Base-by-base conservation (phyloP, 2,113 vertebrate species). In the Microcebus griseorufus region DNA sequence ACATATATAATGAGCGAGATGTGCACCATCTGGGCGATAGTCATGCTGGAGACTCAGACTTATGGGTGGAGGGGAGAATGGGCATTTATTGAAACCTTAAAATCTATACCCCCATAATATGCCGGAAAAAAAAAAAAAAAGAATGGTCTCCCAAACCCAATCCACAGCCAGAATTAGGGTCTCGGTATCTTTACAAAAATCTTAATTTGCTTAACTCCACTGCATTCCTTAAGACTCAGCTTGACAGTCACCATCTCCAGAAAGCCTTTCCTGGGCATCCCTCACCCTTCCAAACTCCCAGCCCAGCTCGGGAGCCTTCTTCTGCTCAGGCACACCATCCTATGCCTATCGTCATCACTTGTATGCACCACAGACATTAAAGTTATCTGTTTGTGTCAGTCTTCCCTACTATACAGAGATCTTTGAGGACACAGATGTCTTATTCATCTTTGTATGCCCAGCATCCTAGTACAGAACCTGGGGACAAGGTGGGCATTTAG, bases 181-280 rank as follows among this genome's bases (percentile, higher is more conserved):
- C 25, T 53, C 25, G 1, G 6, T 2, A 67, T 14, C 65, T 51
- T 45, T 23, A 86, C n/a, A 86, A 32, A 53, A 72, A 3, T 6
- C 72, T 84, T 16, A n/a, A 2, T 16, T 5, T 9, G 32, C 17
- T 25, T 23, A 48, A 62, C 45, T 73, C 45, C 37, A 51, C 0
- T 10, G 17, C 32, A 16, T 60, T 60, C 55, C 37, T 25, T 37
- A 22, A 51, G 58, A 22, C 81, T 18, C 53, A 34, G 29, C 22
- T 22, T 3, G 1, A 81, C 10, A 4, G 39, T 64, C 39, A 25
- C 18, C 27, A 27, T 37, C 62, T 67, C 34, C 55, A 20, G 53
- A 58, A 51, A 84, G 89, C 48, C 89, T 51, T 89, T 89, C 76
- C 89, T 55, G 48, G 53, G 20, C 25, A 62, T 11, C 60, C 22